phyloP scores from a whole-genome alignment of 2,113 vertebrate genomes.

The Loxodonta africana region DNA sequence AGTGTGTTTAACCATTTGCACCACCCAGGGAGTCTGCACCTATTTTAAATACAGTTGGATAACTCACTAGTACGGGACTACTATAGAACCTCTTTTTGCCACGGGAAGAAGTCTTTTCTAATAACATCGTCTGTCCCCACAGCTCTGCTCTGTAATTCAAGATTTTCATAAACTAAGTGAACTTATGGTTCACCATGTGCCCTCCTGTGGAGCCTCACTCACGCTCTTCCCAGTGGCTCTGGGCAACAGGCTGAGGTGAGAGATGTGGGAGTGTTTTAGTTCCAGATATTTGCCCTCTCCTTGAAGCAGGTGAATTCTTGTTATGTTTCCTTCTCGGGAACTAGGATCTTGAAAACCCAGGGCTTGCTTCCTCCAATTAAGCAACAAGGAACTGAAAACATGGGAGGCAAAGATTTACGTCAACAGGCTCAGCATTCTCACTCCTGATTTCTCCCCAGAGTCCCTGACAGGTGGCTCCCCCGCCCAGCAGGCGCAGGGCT shows the following conservation, averaged over 20 bases:
- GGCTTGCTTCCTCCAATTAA: not conserved
- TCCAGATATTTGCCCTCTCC: not conserved
- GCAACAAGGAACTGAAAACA: not conserved
- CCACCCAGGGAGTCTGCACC: not conserved
- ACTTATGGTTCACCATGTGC: accelerated
- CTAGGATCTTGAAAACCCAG: not conserved
- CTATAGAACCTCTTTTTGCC: not conserved
- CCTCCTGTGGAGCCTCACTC: not conserved
- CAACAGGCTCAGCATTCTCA: not conserved
- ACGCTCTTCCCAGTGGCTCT: not conserved
- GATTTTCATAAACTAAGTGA: not conserved
- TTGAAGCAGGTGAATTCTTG: not conserved
- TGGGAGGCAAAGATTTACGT: not conserved
- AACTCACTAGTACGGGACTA: not conserved
- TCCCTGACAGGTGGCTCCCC: not conserved
- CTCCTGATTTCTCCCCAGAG: no score
- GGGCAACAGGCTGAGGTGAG: not conserved
- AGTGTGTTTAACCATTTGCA: not conserved
- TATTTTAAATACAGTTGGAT: not conserved
- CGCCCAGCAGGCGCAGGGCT: not conserved
- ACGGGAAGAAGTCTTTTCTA: not conserved
- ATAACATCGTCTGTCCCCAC: not conserved
- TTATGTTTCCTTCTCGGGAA: not conserved
- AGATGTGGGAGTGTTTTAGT: not conserved
- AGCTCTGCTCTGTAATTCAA: not conserved